Evolutionary conservation across 2,797 vertebrate species (phyloP), one percentile per base, ranked within the genome.

Genomic region (Bradypus variegatus): DNA sequence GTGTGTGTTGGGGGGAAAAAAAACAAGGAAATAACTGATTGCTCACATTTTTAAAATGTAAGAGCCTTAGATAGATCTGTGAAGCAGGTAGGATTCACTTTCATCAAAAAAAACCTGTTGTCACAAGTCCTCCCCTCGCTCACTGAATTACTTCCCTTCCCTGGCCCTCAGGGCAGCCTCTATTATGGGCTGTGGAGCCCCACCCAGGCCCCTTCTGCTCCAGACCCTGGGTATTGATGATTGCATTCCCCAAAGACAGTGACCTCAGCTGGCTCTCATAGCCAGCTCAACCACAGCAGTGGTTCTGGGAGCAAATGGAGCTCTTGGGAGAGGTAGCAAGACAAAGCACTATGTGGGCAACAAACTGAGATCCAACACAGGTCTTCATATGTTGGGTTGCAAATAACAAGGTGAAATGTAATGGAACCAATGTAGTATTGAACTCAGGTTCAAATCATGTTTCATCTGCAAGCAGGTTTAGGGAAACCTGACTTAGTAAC

Each of bases 241-340:
- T 8, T 80, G n/a, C 15, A 36, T 82, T 83, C 79, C n/a, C 67
- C 83, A 60, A 90, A 88, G 86, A 93, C 76, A 48, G 4, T 88
- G 76, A 93, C 69, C 62, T 94, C 92, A 90, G 75, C 65, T 86
- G 75, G 67, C 77, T 83, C 5, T 83, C n/a, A 48, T 48, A 3
- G 2, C 29, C 78, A 81, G 2, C 76, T 83, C 76, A 14, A 10
- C 84, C 70, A 36, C 18, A 72, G n/a, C 77, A 50, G 0, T 45
- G 19, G 78, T 62, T 95, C 77, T 81, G 81, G 82, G 19, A 33
- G 70, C 41, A 85, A 31, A 72, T 29, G 62, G 36, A 78, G 62
- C 77, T 89, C 77, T 14, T 60, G 38, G 77, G 25, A n/a, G n/a
- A 85, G 33, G 62, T 48, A 50, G 53, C 5, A 0, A 91, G 64